phyloP scores from a whole-genome alignment of 2,888 invertebrate genomes.

The Penaeus monodon region DNA sequence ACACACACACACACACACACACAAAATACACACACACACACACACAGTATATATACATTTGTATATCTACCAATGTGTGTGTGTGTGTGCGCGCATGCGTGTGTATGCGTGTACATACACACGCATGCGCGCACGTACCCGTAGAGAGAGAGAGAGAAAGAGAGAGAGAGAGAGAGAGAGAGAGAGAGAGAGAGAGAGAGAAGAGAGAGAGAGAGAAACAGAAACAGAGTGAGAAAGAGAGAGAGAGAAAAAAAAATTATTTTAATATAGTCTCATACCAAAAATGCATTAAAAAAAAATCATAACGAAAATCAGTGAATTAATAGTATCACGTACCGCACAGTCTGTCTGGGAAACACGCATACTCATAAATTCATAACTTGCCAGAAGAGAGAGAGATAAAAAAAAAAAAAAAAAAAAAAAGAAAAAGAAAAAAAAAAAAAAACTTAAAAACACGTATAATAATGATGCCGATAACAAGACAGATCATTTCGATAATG shows the following conservation, averaged over 20 bases:
- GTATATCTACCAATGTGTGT: conserved; percentile 26
- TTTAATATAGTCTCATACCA: no score
- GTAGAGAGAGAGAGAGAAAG: background rate
- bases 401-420: no score
- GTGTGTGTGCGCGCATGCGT: conserved; percentile 3
- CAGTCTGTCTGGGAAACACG: no score
- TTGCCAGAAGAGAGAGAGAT: no score
- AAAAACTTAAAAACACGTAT: no score
- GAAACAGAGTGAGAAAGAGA: conserved; percentile 6
- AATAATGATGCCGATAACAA: no score
- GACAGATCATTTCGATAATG: no score
- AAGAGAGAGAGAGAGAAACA: background rate
- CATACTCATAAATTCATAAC: no score
- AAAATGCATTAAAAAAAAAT: background rate
- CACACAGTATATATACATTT: conserved; percentile 27
- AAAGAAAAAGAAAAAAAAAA: no score
- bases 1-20: background rate
- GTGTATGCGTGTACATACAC: conserved; percentile 23
- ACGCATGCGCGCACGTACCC: background rate
- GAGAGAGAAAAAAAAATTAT: background rate
- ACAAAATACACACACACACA: conserved; percentile 2
- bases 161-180: conserved; percentile 31
- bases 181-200: background rate
- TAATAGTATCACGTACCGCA: no score
- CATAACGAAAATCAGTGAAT: background rate